Evolutionary conservation across 1,140 invertebrate genomes (phyloP), one percentile per base, ranked within the genome.

Genomic region (Brachionus paranguensis): DNA sequence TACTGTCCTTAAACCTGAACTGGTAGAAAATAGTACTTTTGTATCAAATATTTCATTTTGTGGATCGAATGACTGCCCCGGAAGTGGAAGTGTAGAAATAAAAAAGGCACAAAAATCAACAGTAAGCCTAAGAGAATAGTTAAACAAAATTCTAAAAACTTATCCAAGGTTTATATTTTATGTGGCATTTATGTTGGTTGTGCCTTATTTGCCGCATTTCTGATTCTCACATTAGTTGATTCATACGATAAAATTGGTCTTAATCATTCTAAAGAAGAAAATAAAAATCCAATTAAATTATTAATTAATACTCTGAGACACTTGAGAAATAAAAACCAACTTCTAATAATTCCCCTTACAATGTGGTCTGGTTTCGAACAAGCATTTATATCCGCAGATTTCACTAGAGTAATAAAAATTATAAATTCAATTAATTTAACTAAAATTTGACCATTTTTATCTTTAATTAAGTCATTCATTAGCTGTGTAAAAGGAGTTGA

Each of bases 311-410:
- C 95, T 3, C 93, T 95, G 79, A 93, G 93, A 87, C 96, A 97
- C 87, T 90, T 96, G 85, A 84, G 84, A 29, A 86, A 86, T 45
- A 95, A 95, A 87, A 88, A 89, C 37, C 95, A 97, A 87, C 93
- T 96, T 86, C 91, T 98, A 3, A 91, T 99, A 8, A 96, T 98
- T 86, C 95, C 96, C 0, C 93, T 99, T 83, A 98, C 96, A 0
- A 90, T 98, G 43, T 99, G 95, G 93, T 98, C 96, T 86, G 96
- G 96, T 65, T 94, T 98, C 91, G 96, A 98, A 88, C 96, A 99
- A 88, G 95, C 95, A 0, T 98, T 97, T 90, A 94, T 97, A 84
- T 93, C 94, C 12, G 95, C 95, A 55, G 95, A 98, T 86, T 98
- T 95, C 87, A 97, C 96, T 6, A 94, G 94, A 91, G 94, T 95